Conservation (phyloP, 2,113 vertebrate genomes). For the Pelecanoides urinatrix region DNA sequence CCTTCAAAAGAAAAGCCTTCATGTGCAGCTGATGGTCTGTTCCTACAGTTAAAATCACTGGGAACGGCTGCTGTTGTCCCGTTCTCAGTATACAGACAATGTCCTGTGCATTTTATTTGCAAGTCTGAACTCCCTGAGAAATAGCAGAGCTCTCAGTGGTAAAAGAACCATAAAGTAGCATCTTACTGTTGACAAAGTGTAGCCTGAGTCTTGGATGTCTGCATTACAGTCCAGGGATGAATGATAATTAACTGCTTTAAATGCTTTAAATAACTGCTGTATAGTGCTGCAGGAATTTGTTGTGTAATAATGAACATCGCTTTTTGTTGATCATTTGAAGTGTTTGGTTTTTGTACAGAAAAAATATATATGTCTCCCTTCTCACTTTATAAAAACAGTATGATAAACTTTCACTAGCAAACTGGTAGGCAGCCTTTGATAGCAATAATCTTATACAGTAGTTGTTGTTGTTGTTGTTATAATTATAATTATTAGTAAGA, state of each 20-base stretch:
- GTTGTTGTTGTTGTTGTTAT: not conserved
- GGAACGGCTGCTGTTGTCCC: not conserved
- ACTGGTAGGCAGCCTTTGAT: not conserved
- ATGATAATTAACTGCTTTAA: not conserved
- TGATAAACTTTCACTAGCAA: not conserved
- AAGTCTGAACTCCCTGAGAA: not conserved
- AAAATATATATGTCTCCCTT: not conserved
- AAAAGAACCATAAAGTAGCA: not conserved
- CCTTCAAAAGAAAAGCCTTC: not conserved
- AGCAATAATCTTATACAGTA: not conserved
- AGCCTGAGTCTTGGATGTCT: not conserved
- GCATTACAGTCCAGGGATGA: not conserved
- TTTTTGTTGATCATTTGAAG: not conserved
- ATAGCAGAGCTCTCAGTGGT: not conserved
- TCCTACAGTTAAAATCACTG: not conserved
- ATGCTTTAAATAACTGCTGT: not conserved
- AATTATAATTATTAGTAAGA: not conserved
- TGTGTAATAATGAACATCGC: fast-evolving
- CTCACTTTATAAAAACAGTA: not conserved
- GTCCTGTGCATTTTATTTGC: not conserved
- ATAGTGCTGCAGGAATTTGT: not conserved
- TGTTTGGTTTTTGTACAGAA: not conserved
- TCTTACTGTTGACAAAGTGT: not conserved
- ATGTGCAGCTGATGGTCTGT: not conserved
- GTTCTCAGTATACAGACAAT: not conserved